Base-by-base conservation (phyloP, 2,113 vertebrate genomes). In the Toxotes jaculatrix region DNA sequence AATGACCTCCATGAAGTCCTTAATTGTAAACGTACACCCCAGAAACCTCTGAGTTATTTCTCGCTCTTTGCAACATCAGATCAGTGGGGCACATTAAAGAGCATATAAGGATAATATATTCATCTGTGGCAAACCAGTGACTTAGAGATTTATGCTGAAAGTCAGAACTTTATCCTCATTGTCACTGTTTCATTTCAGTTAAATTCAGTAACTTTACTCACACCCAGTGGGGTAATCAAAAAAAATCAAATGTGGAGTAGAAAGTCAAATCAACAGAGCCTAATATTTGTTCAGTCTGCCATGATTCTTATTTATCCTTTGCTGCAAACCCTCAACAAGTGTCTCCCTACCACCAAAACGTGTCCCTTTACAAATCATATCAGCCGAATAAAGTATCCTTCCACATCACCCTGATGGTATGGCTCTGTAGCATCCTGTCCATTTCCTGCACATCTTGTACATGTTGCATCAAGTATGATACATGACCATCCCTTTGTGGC, bases 171-270 rank as follows among this genome's bases (percentile, higher is more conserved):
- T 17, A 60, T 49, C 17, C 17, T 74, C 42, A n/a, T 7, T 31
- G 43, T 53, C 32, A 16, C 23, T 60, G n/a, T 42, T 51, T 42
- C 1, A 53, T 61, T 63, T 61, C 27, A 70, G 8, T 63, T 51
- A 11, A 59, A 49, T 65, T 61, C 32, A 61, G 10, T 27, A 74
- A 59, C 64, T 74, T 68, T 55, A 27, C 40, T 73, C 11, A 32
- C n/a, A 63, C 9, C 9, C 40, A 67, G 47, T 60, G 14, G 42
- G 19, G 40, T 42, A 57, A 71, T 77, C 59, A 74, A 85, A 78
- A 38, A 82, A 74, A 79, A 42, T 19, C 31, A 36, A 42, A 55
- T 74, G 16, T 49, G 9, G 31, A 61, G 31, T 16, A 45, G 10
- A 60, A 57, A 43, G 17, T 10, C 36, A 69, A 77, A 65, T 57